phyloP scores from a whole-genome alignment of 23 tunicate species.

The Halocynthia roretzi region DNA sequence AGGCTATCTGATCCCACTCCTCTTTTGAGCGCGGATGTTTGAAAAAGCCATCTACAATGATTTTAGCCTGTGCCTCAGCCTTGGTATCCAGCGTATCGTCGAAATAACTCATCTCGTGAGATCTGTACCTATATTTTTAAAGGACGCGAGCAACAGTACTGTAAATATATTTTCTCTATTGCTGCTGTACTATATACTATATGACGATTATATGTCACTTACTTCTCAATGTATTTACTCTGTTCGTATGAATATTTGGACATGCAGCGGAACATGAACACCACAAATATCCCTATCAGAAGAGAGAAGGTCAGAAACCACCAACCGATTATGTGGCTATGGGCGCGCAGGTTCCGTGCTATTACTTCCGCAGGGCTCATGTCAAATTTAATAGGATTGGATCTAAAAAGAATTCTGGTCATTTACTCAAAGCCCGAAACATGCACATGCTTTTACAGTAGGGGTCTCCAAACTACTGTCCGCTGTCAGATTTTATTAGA shows the following conservation, averaged over 20 bases:
- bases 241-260: conserved; percentile 88
- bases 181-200: conserved; percentile 25
- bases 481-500: too few species aligned
- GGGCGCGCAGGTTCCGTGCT: conserved; percentile 79
- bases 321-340: conserved; percentile 92
- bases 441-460: not conserved
- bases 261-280: conserved; percentile 51
- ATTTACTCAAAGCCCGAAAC: not conserved
- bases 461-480: too few species aligned
- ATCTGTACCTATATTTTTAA: conserved; percentile 58
- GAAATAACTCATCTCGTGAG: conserved; percentile 45
- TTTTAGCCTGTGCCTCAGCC: conserved; percentile 77
- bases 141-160: conserved; percentile 4
- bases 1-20: conserved; percentile 94
- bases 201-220: not conserved
- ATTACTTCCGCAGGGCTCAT: conserved; percentile 60
- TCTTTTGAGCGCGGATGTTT: conserved; percentile 65
- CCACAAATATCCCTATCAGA: conserved; percentile 38
- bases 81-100: conserved; percentile 65
- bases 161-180: conserved; percentile 61
- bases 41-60: conserved; percentile 76
- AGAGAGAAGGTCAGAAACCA: conserved; percentile 48
- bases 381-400: conserved; percentile 58
- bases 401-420: conserved; percentile 25
- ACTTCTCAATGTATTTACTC: conserved; percentile 83